These are phyloP conservation scores for Pherbina coryleti DNA, from an alignment of 2,888 invertebrate species.

Conservation along the genomic window DNA sequence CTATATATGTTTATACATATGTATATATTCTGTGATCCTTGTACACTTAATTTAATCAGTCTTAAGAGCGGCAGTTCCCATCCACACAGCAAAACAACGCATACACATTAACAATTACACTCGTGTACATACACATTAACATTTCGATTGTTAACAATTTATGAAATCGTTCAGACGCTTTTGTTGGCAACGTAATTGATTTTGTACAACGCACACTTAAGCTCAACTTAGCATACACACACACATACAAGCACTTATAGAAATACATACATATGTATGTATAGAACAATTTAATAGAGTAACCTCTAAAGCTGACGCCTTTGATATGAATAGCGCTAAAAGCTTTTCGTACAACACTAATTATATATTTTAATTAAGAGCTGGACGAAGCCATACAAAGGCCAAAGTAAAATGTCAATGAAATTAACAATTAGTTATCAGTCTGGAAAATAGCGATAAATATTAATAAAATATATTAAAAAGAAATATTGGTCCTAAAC, in stretches of 20 bases:
- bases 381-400: no score
- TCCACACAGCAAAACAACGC: not conserved
- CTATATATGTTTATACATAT: no score
- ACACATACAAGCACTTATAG: slow-evolving; percentile 7
- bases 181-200: slow-evolving; percentile 34
- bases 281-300: not conserved
- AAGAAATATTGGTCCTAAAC: no score
- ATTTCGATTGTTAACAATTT: slow-evolving; percentile 37
- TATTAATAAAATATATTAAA: no score
- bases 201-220: slow-evolving; percentile 36
- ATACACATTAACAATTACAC: not conserved
- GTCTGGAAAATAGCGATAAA: no score
- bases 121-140: not conserved
- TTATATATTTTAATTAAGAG: no score
- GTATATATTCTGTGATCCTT: slow-evolving; percentile 23
- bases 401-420: no score
- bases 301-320: slow-evolving; percentile 4
- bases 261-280: not conserved
- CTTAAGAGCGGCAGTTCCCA: slow-evolving; percentile 22
- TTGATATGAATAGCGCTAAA: slow-evolving; percentile 25
- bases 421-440: no score
- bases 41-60: slow-evolving; percentile 41
- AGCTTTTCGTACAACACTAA: no score
- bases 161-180: slow-evolving; percentile 23
- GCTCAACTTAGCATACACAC: not conserved